Percentiles rank a stretch among this genome's conserved stretches.
Evolutionary conservation across 1,140 invertebrate genomes (phyloP).

Genomic region (Heliconius himera): DNA sequence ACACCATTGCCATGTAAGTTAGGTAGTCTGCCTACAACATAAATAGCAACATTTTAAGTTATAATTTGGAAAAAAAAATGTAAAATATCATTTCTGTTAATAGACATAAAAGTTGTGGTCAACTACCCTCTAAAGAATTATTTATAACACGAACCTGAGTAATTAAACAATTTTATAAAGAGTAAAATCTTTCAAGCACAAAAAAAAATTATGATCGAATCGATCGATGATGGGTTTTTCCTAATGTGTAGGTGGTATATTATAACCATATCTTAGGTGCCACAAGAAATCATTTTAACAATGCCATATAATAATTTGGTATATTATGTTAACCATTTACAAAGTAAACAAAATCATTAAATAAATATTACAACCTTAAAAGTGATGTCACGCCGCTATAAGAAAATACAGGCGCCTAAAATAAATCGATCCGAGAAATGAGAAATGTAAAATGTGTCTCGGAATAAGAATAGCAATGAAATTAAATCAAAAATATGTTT

Average conservation of each 20-base stretch:
- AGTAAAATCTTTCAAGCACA: not conserved
- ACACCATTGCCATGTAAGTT: slow-evolving; percentile 68
- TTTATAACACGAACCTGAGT: not conserved
- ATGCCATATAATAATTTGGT: not conserved
- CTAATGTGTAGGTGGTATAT: not conserved
- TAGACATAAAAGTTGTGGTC: not conserved
- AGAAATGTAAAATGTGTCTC: not conserved
- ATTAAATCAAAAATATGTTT: slow-evolving; percentile 1
- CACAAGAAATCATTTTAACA: not conserved
- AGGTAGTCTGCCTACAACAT: slow-evolving; percentile 3
- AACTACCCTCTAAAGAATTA: not conserved
- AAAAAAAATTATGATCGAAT: not conserved
- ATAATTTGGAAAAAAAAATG: not conserved
- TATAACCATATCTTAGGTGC: not conserved
- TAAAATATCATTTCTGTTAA: too few species aligned
- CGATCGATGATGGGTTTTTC: slow-evolving; percentile 7
- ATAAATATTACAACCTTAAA: slow-evolving; percentile 31
- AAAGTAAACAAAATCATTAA: not conserved
- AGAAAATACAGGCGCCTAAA: slow-evolving; percentile 34
- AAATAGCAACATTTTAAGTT: not conserved
- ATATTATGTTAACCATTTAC: not conserved
- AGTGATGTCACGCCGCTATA: slow-evolving; percentile 39
- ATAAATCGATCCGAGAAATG: slow-evolving; percentile 36
- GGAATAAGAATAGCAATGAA: not conserved
- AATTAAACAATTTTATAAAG: not conserved